A percentile compares a stretch with the other conserved stretches of the same genome.
Conservation (phyloP, 2,113 vertebrate genomes). For the Brachyhypopomus occidentalis region DNA sequence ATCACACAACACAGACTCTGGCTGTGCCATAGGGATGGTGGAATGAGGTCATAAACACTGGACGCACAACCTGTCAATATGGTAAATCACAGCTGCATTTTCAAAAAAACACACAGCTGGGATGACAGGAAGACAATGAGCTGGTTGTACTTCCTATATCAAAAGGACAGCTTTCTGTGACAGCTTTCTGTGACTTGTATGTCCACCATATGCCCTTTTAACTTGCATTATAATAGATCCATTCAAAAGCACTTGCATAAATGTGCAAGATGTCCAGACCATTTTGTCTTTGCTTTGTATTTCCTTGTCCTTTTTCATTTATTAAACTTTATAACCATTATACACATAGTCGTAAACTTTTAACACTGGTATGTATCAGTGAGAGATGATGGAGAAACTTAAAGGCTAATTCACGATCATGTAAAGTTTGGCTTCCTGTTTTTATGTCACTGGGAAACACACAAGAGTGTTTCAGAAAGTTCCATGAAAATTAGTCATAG, state of each 20-base stretch:
- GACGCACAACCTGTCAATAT: no score
- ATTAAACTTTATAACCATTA: no score
- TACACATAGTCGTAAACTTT: not conserved
- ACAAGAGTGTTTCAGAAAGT: not conserved
- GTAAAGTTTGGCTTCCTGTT: conserved; percentile 36
- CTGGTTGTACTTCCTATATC: no score
- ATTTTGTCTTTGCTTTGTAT: not conserved
- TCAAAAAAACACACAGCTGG: no score
- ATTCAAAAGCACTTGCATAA: not conserved
- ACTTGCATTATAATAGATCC: no score
- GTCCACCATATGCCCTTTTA: no score
- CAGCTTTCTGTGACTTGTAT: no score
- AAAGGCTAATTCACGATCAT: not conserved
- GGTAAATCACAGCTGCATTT: no score
- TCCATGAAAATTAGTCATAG: conserved; percentile 29
- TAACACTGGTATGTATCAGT: conserved; percentile 10
- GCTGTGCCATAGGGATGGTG: not conserved
- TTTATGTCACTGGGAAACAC: conserved; percentile 22
- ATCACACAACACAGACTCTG: not conserved
- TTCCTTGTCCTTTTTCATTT: not conserved
- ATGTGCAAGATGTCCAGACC: not conserved
- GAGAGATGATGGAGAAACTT: conserved; percentile 22
- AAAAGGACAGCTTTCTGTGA: no score
- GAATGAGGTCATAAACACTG: not conserved
- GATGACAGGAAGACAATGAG: no score